These are phyloP conservation scores for Cyanoliseus patagonus DNA, from an alignment of 2,113 vertebrate species.

Conservation along the genomic window DNA sequence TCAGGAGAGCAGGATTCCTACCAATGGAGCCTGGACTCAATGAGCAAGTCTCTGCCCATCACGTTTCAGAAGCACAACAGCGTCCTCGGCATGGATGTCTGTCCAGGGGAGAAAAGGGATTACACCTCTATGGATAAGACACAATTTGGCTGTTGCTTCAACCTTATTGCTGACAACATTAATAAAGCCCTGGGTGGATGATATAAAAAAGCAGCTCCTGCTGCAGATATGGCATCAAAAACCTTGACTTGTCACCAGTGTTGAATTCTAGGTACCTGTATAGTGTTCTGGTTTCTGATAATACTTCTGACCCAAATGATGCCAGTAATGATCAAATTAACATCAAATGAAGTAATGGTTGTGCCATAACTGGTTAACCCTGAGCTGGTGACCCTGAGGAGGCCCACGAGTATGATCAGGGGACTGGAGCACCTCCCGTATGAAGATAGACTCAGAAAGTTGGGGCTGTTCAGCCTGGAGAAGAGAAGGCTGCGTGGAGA, in stretches of 20 bases:
- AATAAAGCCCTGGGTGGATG: not conserved
- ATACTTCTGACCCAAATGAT: fast-evolving
- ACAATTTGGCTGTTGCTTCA: not conserved
- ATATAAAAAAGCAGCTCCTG: not conserved
- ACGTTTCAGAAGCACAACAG: fast-evolving
- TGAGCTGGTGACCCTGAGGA: not conserved
- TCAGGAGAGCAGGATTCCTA: not conserved
- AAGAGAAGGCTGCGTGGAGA: too few species aligned
- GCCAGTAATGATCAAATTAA: not conserved
- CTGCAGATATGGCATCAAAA: fast-evolving
- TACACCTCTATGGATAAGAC: fast-evolving
- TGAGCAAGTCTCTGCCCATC: not conserved
- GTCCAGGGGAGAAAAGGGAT: not conserved
- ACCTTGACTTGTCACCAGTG: not conserved
- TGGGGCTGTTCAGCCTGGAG: too few species aligned
- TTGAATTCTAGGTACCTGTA: not conserved
- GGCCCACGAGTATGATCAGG: too few species aligned
- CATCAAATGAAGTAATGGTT: not conserved
- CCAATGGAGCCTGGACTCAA: not conserved
- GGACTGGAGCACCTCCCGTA: too few species aligned
- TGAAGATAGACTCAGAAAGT: too few species aligned
- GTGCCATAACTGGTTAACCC: not conserved
- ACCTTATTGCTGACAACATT: fast-evolving
- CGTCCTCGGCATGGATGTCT: fast-evolving
- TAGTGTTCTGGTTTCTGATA: fast-evolving